Base-by-base conservation (phyloP, 2,113 vertebrate species). In the Podarcis muralis region DNA sequence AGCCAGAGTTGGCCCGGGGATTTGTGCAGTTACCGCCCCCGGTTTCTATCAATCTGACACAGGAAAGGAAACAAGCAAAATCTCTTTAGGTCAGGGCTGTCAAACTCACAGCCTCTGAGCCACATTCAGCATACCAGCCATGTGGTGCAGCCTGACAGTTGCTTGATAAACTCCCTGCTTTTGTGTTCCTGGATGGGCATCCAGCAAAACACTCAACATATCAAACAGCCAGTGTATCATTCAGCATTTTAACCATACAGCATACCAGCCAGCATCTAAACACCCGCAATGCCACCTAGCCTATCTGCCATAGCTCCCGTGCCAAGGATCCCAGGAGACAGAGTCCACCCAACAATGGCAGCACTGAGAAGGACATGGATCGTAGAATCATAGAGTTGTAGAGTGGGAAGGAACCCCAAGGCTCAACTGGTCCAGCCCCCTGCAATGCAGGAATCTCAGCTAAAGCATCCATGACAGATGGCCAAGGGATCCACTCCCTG, bases 1-100 rank as follows among this genome's bases (percentile, higher is more conserved):
- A 1, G 30, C 37, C 40, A n/a, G 81, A 35, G 32, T 2, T 0
- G 0, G 68, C 30, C 3, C 4, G 37, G 72, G 72, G 22, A 3
- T 20, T 3, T 3, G 40, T 35, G 30, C 72, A 25, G 16, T n/a
- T 5, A 2, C 18, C 6, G 32, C 25, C n/a, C 32, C 81, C 66
- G 32, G 57, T 0, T 72, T 81, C 77, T 59, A n/a, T 84, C 71
- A 22, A 16, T 71, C 32, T 85, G 48, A 75, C 22, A 37, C n/a
- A 23, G 32, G 27, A 75, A 22, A 71, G 20, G 48, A 57, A 35
- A 35, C 40, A 23, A 25, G n/a, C 30, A 57, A 57, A 74, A 84
- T 23, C 43, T 66, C 20, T 13, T 82, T 37, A 66, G 80, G 11
- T 22, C 32, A 82, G 22, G 9, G 13, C 79, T 57, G 32, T 53